Evolutionary conservation across 2,797 vertebrate species (phyloP), one percentile per base, ranked within the genome.

Genomic region (Lacerta agilis): DNA sequence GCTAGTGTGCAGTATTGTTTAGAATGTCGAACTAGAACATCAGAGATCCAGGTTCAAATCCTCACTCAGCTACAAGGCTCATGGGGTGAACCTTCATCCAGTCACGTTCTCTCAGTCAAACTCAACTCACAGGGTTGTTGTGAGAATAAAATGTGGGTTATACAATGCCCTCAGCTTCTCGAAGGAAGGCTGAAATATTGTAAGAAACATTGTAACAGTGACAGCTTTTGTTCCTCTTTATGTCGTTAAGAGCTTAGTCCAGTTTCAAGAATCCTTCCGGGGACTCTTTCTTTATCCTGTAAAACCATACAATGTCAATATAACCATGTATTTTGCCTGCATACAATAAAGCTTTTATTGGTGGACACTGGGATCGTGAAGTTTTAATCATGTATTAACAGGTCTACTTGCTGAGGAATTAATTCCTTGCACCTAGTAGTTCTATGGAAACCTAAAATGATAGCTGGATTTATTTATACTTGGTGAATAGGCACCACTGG

Each of bases 331-430:
- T 87, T 87, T 66, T 82, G 55, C 36, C 27, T 73, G 55, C 55
- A 45, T 43, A 82, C 71, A 87, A 81, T 61, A 80, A 82, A 87
- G 38, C 29, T 75, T 75, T 64, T 73, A 67, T 81, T 81, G 49
- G 64, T 33, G 29, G 55, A 87, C 17, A 58, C 2, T 86, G 41
- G 23, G 64, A 55, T 86, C 4, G 15, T 86, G 33, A 36, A 18
- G 38, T 45, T 66, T 75, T 82, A 75, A 75, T 75, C 6, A 23
- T 41, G 33, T 36, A 43, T 25, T 66, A 77, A 3, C 23, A 58
- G 29, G 8, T 15, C 67, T 61, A 25, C 25, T 64, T 81, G 20
- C 45, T 38, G 43, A 58, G 49, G 18, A 38, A 25, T 75, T 82
- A 36, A 67, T 67, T 76, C 23, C n/a, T 49, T 76, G 25, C 41